phyloP scores from a whole-genome alignment of 2,888 invertebrate species.

The Lottia scabra region DNA sequence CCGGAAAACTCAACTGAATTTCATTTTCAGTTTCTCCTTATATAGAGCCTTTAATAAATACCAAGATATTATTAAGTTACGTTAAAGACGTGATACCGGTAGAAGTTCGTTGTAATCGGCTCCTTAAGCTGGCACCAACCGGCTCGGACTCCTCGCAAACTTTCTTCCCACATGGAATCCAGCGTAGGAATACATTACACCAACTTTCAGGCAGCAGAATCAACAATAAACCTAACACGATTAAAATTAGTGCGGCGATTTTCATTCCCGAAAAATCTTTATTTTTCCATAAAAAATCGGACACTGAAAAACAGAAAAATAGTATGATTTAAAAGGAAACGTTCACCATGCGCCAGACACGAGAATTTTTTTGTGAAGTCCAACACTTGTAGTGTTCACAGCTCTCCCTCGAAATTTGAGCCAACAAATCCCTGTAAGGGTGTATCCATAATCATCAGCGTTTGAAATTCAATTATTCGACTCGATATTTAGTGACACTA shows the following conservation, averaged over 20 bases:
- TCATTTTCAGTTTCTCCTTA: no score
- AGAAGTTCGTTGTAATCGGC: slow-evolving; percentile 30
- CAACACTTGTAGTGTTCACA: no score
- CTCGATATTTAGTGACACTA: no score
- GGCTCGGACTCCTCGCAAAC: slow-evolving; percentile 16
- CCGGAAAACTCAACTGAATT: no score
- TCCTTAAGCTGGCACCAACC: slow-evolving; percentile 21
- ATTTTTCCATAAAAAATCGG: slow-evolving; percentile 60
- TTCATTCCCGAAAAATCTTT: slow-evolving; percentile 94
- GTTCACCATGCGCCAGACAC: no score
- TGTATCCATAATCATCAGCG: no score
- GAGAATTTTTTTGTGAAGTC: no score
- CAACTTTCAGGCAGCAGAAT: slow-evolving; percentile 97
- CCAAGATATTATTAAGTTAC: no score
- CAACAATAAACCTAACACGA: slow-evolving; percentile 89
- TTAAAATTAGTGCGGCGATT: slow-evolving; percentile 91
- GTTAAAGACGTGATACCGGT: not conserved
- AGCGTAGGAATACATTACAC: slow-evolving; percentile 70
- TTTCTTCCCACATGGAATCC: slow-evolving; percentile 22
- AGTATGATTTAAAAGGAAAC: not conserved
- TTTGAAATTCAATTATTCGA: no score
- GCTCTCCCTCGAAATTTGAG: no score
- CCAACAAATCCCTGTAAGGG: no score
- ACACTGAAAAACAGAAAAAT: slow-evolving; percentile 24
- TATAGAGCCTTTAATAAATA: no score